Conservation (phyloP, 2,888 invertebrate genomes). For the Phaonia tiefii region DNA sequence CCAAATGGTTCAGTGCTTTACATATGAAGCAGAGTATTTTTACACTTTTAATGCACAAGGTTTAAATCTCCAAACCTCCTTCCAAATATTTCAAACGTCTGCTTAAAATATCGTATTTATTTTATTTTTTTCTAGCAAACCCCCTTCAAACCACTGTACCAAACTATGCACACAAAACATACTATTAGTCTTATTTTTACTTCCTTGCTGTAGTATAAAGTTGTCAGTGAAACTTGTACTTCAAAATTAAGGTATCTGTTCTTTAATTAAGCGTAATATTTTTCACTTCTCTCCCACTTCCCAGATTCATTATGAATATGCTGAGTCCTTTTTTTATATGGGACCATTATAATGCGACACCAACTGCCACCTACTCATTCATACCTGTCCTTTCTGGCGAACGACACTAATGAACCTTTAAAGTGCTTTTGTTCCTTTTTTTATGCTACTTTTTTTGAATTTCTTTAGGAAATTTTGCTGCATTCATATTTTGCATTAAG, state of each 20-base stretch:
- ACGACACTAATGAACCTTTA: slow-evolving; percentile 44
- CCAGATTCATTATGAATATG: slow-evolving; percentile 10
- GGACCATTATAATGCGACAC: neutral
- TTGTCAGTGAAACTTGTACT: slow-evolving; percentile 35
- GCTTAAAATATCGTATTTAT: no score
- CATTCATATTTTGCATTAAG: slow-evolving; percentile 15
- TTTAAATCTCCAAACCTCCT: no score
- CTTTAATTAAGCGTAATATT: slow-evolving; percentile 47
- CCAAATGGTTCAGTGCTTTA: no score
- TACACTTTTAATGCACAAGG: no score
- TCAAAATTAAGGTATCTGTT: slow-evolving; percentile 30
- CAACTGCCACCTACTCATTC: neutral
- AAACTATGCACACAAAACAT: no score
- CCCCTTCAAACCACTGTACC: no score
- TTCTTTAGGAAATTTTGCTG: slow-evolving; percentile 13
- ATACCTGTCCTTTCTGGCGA: slow-evolving; percentile 28
- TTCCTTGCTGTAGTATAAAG: neutral
- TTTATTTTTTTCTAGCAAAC: no score
- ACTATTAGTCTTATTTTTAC: slow-evolving; percentile 4
- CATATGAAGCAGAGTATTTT: no score
- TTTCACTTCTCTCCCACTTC: slow-evolving; percentile 6
- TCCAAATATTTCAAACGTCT: no score
- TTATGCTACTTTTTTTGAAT: neutral
- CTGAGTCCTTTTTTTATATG: neutral
- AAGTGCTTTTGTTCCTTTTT: neutral